These are phyloP conservation scores for Atractosteus spatula DNA, from an alignment of 2,113 vertebrate species.

Conservation along the genomic window DNA sequence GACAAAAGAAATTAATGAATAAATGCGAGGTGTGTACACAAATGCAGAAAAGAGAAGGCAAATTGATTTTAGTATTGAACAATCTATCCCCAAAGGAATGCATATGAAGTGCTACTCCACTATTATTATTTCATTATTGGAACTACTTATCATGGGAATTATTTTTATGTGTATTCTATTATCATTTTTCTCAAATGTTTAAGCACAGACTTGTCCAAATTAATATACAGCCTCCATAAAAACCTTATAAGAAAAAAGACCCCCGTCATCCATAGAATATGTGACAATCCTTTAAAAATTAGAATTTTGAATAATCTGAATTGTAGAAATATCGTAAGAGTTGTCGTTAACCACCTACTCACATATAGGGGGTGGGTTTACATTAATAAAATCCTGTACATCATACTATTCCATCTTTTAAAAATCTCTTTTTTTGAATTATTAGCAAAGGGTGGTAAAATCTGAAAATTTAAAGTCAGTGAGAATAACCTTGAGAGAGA, in stretches of 20 bases:
- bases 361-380: too few species aligned
- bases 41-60: not conserved
- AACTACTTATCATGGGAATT: constrained; percentile 2
- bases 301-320: not conserved
- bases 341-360: too few species aligned
- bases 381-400: too few species aligned
- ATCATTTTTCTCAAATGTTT: not conserved
- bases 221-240: not conserved
- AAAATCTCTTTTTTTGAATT: too few species aligned
- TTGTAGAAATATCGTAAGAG: too few species aligned
- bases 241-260: not conserved
- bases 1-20: constrained; percentile 62
- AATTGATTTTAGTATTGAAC: not conserved
- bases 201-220: not conserved
- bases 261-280: not conserved
- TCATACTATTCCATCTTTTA: too few species aligned
- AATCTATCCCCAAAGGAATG: not conserved
- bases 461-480: too few species aligned
- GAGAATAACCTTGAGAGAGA: too few species aligned
- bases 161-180: not conserved
- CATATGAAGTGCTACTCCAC: not conserved
- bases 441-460: too few species aligned
- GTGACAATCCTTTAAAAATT: not conserved
- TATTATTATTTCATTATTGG: not conserved
- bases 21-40: constrained; percentile 35